A percentile compares a stretch with the other conserved stretches of the same genome.
Conservation (phyloP, 2,797 vertebrate genomes). For the Macroramphosus scolopax region DNA sequence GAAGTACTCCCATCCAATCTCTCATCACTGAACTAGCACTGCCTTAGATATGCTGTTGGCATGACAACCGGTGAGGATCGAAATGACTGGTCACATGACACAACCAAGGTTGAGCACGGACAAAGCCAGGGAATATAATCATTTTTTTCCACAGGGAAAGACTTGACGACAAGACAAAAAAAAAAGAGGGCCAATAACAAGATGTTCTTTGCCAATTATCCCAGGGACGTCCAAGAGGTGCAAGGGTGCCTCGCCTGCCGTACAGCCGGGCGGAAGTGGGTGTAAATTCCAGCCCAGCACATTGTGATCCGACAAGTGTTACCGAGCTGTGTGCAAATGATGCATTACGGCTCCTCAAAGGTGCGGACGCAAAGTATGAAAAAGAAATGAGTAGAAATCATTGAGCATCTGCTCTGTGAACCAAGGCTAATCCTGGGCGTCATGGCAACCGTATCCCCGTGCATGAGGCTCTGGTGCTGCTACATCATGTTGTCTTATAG, state of each 20-base stretch:
- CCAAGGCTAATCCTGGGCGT: conserved; percentile 44
- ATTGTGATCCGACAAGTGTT: conserved; percentile 49
- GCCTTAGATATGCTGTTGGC: conserved; percentile 72
- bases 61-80: conserved; percentile 75
- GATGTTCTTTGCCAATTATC: conserved; percentile 60
- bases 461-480: conserved; percentile 53
- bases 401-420: conserved; percentile 48
- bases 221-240: conserved; percentile 50
- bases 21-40: conserved; percentile 47
- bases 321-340: conserved; percentile 28
- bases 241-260: conserved; percentile 32
- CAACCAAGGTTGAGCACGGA: conserved; percentile 66
- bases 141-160: conserved; percentile 30
- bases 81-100: conserved; percentile 66
- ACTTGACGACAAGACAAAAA: conserved; percentile 35
- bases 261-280: conserved; percentile 28
- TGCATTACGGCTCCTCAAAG: conserved; percentile 34
- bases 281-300: conserved; percentile 45
- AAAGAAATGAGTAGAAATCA: conserved; percentile 34
- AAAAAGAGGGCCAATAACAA: conserved; percentile 36
- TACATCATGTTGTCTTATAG: conserved; percentile 41
- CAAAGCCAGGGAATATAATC: conserved; percentile 50
- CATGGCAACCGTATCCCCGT: conserved; percentile 67
- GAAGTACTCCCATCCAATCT: conserved; percentile 49
- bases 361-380: conserved; percentile 34